Conservation (phyloP, 2,797 vertebrate species). For the Megalops cyprinoides region DNA sequence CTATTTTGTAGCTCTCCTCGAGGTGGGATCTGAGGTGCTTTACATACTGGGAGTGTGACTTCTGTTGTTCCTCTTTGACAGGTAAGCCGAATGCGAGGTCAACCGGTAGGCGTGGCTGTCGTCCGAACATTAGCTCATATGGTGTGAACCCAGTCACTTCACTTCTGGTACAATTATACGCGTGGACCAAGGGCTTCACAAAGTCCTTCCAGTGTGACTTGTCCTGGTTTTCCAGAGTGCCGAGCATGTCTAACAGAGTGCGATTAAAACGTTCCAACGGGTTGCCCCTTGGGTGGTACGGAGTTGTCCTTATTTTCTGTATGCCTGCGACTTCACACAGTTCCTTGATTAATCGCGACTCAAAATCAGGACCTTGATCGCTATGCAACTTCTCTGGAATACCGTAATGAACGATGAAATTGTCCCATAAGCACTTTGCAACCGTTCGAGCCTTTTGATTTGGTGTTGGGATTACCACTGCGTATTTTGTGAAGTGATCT, state of each 20-base stretch:
- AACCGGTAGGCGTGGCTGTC: neutral
- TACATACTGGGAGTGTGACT: neutral
- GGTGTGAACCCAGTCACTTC: constrained; percentile 23
- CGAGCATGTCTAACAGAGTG: constrained; percentile 20
- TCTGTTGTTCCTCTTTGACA: neutral
- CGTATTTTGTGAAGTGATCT: constrained; percentile 30
- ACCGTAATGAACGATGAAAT: too few relatives aligned
- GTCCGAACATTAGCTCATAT: too few relatives aligned
- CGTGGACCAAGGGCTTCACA: constrained; percentile 22
- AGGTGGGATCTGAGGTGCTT: too few relatives aligned
- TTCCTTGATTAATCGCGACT: constrained; percentile 28
- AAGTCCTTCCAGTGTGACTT: constrained; percentile 13
- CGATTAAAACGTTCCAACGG: constrained; percentile 21
- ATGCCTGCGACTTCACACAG: constrained; percentile 29
- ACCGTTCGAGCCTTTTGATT: constrained; percentile 22
- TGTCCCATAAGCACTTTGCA: too few relatives aligned
- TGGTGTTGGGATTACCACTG: constrained; percentile 20
- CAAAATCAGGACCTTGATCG: constrained; percentile 39
- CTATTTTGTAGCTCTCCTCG: too few relatives aligned
- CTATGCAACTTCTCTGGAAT: too few relatives aligned
- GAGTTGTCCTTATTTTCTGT: constrained; percentile 19
- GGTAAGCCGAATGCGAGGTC: neutral
- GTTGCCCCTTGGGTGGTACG: too few relatives aligned
- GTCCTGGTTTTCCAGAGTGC: constrained; percentile 7
- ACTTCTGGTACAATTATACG: constrained; percentile 28